Base-by-base conservation (phyloP, 1,140 invertebrate species). In the Rhyzopertha dominica region DNA sequence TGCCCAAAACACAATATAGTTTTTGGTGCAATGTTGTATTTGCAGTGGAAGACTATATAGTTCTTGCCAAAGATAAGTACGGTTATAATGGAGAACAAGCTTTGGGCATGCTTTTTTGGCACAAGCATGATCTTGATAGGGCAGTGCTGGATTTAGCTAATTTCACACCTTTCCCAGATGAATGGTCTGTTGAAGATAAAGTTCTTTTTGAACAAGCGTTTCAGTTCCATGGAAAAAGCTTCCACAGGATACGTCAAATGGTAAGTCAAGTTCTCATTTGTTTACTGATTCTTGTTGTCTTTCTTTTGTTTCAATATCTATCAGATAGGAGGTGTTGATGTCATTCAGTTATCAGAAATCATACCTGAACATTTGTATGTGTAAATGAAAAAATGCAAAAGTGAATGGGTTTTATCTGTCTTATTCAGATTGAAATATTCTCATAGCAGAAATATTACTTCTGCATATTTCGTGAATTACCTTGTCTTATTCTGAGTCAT, bases 131-230 rank as follows among this genome's bases (percentile, higher is more conserved):
- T 69, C 74, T 98, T 25, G 90, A 92, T 51, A 79, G 88, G 57
- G 94, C 95, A 3, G 82, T 94, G 2, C 73, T 87, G 60, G 94
- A 98, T 67, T 75, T 98, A 46, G 87, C 92, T 9, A 98, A 98
- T 71, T 98, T 97, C 62, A 95, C 92, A 41, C 95, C 95, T 2
- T 95, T 95, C 62, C 94, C 94, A 17, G 94, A 98, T 73, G 94
- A 98, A 61, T 98, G 95, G 95, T 93, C 93, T 10, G 87, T 93
- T 2, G 95, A 98, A 71, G 95, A 98, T 62, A 97, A 97, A 77
- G 91, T 97, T 31, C 70, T 97, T 13, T 98, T 98, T 76, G 94
- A 98, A 66, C 94, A 97, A 69, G 95, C 94, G 17, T 98, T 95
- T 68, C 91, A 95, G 62, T 98, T 96, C 68, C 92, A 98, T 76